These are phyloP conservation scores for Alviniconcha marisindica DNA, from an alignment of 1,140 invertebrate genomes.

Conservation along the genomic window DNA sequence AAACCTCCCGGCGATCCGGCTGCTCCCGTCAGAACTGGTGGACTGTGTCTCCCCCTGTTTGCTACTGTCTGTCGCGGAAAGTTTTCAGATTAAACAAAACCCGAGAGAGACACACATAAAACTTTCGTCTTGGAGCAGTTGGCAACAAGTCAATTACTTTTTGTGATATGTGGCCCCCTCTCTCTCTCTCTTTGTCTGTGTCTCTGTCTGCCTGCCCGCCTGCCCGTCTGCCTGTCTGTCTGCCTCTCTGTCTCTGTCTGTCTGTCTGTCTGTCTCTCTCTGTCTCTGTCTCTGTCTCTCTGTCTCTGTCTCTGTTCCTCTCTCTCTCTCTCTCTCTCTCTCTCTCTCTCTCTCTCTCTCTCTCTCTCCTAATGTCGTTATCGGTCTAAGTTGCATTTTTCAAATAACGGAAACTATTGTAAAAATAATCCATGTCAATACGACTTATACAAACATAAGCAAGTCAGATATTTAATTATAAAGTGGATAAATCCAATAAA, in stretches of 20 bases:
- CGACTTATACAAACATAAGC: too few species aligned
- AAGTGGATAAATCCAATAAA: too few species aligned
- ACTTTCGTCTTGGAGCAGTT: not conserved
- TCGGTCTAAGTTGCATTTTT: too few species aligned
- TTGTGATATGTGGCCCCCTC: not conserved
- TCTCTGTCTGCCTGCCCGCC: too few species aligned
- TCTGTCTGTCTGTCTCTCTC: conserved; percentile 11
- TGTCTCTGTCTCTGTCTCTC: conserved; percentile 12
- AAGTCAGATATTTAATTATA: too few species aligned
- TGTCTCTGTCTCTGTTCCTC: conserved; percentile 14
- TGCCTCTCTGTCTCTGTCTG: not conserved
- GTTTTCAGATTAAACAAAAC: not conserved
- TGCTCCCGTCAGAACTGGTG: not conserved
- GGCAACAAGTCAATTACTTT: conserved; percentile 7
- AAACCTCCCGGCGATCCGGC: not conserved
- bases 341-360: too few species aligned
- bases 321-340: not conserved
- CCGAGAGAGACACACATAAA: not conserved
- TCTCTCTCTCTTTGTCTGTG: conserved; percentile 32
- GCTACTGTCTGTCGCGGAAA: conserved; percentile 13
- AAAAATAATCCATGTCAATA: too few species aligned
- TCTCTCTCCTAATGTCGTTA: too few species aligned
- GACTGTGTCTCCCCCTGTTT: conserved; percentile 17
- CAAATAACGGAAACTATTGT: too few species aligned
- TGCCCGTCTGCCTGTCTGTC: not conserved